Evolutionary conservation across 2,888 invertebrate species (phyloP).

Genomic region (Hedya salicella): DNA sequence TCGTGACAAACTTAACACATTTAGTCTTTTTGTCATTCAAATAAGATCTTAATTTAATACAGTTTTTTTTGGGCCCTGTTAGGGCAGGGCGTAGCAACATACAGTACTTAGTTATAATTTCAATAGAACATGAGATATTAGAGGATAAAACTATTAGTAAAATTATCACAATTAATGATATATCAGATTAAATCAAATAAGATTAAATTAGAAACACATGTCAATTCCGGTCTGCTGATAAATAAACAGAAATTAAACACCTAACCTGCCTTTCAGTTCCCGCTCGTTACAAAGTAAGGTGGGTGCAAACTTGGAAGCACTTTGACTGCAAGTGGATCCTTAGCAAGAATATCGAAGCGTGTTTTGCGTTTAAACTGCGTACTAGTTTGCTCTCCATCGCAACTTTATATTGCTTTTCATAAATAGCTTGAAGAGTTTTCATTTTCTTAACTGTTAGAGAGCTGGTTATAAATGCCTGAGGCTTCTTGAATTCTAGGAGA

Average conservation of each 20-base stretch:
- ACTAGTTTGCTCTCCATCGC: slow-evolving; percentile 6
- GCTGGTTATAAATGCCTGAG: not conserved
- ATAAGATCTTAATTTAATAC: no score
- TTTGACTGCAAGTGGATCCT: slow-evolving; percentile 3
- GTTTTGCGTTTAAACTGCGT: slow-evolving; percentile 17
- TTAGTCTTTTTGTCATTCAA: no score
- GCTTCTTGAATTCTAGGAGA: not conserved
- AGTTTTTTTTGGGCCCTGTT: no score
- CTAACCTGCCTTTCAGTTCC: not conserved
- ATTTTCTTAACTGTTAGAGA: slow-evolving; percentile 6
- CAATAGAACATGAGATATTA: no score
- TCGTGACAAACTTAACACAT: no score
- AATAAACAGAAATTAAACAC: not conserved
- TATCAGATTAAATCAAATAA: no score
- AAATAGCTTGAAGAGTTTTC: slow-evolving; percentile 17
- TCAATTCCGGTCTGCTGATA: no score
- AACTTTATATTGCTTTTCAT: slow-evolving; percentile 33
- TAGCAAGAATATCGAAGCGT: slow-evolving; percentile 22
- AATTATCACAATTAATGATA: no score
- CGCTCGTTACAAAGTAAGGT: not conserved
- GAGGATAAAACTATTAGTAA: no score
- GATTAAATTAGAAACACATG: no score
- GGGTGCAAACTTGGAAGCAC: slow-evolving; percentile 24
- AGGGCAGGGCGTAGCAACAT: no score
- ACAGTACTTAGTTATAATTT: no score